A percentile compares a stretch with the other conserved stretches of the same genome.
Conservation (phyloP, 2,888 invertebrate genomes). For the Oligia fasciuncula region DNA sequence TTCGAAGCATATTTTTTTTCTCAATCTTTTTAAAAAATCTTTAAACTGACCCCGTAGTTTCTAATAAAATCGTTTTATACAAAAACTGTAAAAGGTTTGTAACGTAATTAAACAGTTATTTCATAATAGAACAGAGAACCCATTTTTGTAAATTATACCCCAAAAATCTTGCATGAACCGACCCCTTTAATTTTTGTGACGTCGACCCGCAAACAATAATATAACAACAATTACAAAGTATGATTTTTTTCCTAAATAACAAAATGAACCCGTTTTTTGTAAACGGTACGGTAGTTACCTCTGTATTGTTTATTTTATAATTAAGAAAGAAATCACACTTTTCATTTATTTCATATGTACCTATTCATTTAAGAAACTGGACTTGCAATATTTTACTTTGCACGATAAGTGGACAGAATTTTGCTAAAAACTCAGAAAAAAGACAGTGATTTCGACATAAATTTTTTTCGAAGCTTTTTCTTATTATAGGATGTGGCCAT, state of each 20-base stretch:
- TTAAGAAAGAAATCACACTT: constrained; percentile 37
- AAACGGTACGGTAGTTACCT: background rate
- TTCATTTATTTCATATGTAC: constrained; percentile 11
- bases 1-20: constrained; percentile 23
- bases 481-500: background rate
- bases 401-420: constrained; percentile 41
- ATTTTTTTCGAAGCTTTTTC: no score
- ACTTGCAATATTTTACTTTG: constrained; percentile 31
- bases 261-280: background rate
- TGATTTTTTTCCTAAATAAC: constrained; percentile 19
- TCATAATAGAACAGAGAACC: constrained; percentile 13
- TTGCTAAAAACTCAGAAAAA: constrained; percentile 37
- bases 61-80: constrained; percentile 3
- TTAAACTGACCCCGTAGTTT: constrained; percentile 14
- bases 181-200: constrained; percentile 55
- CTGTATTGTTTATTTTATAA: background rate
- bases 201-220: constrained; percentile 23
- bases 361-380: constrained; percentile 4
- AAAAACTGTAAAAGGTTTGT: constrained; percentile 24
- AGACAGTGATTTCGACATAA: background rate
- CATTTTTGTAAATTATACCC: constrained; percentile 1
- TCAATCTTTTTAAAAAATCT: background rate
- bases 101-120: constrained; percentile 6
- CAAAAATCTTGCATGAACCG: constrained; percentile 43
- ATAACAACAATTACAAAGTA: constrained; percentile 3